Base-by-base conservation (phyloP, 2,888 invertebrate species). In the Rhagophthalmus giganteus region DNA sequence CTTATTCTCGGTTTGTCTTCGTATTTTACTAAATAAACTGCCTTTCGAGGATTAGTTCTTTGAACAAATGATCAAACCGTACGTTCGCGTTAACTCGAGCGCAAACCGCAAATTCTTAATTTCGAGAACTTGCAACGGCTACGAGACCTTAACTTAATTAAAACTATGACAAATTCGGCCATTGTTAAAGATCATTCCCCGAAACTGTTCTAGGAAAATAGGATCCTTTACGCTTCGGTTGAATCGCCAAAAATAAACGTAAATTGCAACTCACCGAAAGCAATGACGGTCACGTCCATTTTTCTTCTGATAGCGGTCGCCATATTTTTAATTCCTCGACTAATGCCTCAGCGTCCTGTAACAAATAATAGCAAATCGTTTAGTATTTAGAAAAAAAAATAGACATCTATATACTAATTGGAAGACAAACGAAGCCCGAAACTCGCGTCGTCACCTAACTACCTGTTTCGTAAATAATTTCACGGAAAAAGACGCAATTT, bases 11-110 rank as follows among this genome's bases (percentile, higher is more conserved):
- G 40, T 41, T 41, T 41, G 14, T 25, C 10, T 24, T 25, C 25
- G 24, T 14, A 41, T 41, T 41, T 41, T 32, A 20, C 40, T 32
- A 32, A 32, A 41, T 41, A 41, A 41, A 41, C 40, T 41, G 40
- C 40, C 11, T 20, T 7, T 9, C 39, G 1, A 13, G 40, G 31
- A 41, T 41, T 41, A 41, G 8, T n/a, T n/a, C 10, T 12, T 13
- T 25, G 15, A 12, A 24, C 31, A 25, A 37, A 25, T 12, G 11
- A 28, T 26, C 12, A 35, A 39, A 16, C 39, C 28, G n/a, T 10
- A 30, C 11, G 6, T 10, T 16, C 20, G 7, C 34, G 20, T 34
- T 34, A 34, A 34, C 8, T 10, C 20, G 10, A 15, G 14, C 20
- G n/a, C 6, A 34, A 16, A 20, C 34, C 34, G 11, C 34, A 20